phyloP scores from a whole-genome alignment of 2,113 vertebrate genomes.

The Entelurus aequoreus region DNA sequence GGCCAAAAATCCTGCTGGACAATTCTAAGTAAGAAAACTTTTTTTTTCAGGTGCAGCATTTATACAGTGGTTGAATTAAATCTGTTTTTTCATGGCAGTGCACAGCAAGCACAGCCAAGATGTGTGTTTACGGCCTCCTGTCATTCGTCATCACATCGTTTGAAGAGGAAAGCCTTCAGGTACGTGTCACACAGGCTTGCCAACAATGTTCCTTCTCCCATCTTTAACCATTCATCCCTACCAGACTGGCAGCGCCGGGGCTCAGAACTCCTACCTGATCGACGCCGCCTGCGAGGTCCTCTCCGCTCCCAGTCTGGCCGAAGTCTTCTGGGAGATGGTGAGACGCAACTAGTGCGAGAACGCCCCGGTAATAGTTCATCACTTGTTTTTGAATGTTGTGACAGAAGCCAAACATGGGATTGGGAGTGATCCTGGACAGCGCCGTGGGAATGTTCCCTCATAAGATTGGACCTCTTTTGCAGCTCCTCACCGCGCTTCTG shows the following conservation, averaged over 20 bases:
- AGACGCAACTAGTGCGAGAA: conserved; percentile 40
- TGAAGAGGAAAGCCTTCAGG: conserved; percentile 93
- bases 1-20: no score
- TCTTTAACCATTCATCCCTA: not conserved
- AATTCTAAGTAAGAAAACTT: no score
- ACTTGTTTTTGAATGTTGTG: not conserved
- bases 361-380: not conserved
- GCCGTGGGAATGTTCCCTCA: conserved; percentile 92
- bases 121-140: conserved; percentile 92
- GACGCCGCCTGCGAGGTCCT: conserved; percentile 92
- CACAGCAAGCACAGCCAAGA: conserved; percentile 89
- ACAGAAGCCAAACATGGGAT: conserved; percentile 87
- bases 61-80: not conserved
- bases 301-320: conserved; percentile 85
- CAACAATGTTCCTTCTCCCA: not conserved
- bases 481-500: conserved; percentile 86
- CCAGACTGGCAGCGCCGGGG: not conserved
- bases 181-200: conserved; percentile 37
- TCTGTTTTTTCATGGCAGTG: conserved; percentile 68
- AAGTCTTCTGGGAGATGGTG: conserved; percentile 96
- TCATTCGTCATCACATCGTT: conserved; percentile 89
- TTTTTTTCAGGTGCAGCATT: no score
- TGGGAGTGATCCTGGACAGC: conserved; percentile 93
- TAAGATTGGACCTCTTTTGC: conserved; percentile 84
- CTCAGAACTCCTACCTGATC: conserved; percentile 78